These are phyloP conservation scores for Drosophila virilis DNA, from an alignment of 1,140 invertebrate species.

Conservation along the genomic window DNA sequence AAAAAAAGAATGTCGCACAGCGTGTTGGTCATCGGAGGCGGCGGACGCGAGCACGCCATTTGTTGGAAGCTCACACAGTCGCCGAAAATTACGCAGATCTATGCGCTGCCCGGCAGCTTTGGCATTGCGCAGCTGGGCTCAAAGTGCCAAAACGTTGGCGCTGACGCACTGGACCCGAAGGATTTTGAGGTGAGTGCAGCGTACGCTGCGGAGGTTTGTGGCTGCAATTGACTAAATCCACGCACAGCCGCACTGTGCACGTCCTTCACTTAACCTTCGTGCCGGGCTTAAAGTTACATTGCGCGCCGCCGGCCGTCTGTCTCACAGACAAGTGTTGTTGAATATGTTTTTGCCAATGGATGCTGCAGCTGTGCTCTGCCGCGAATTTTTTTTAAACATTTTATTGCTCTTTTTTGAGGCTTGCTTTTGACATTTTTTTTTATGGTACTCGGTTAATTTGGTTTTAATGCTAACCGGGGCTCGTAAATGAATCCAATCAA, in stretches of 20 bases:
- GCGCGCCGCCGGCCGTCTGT: neutral
- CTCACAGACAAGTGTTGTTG: no score
- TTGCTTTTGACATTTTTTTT: conserved; percentile 15
- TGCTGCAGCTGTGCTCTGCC: neutral
- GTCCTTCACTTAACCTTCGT: conserved; percentile 65
- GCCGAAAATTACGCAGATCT: conserved; percentile 89
- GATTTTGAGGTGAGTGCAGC: conserved; percentile 87
- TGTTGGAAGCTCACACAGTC: conserved; percentile 96
- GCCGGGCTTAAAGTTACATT: conserved; percentile 33
- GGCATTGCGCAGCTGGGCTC: conserved; percentile 88
- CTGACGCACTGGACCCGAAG: conserved; percentile 87
- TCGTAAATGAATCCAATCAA: conserved; percentile 38
- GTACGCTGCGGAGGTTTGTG: conserved; percentile 6
- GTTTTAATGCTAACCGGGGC: conserved; percentile 26
- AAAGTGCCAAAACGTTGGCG: conserved; percentile 87
- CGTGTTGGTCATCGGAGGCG: conserved; percentile 94
- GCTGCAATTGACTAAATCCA: neutral
- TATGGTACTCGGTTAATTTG: conserved; percentile 30
- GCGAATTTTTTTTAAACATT: conserved; percentile 15
- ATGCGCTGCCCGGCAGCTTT: conserved; percentile 95
- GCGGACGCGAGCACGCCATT: conserved; percentile 98
- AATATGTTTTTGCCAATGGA: neutral
- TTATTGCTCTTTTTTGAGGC: conserved; percentile 11
- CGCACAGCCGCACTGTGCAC: neutral
- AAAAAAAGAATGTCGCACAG: conserved; percentile 81